These are phyloP conservation scores for Telmatherina bonti DNA, from an alignment of 2,797 vertebrate genomes.

Conservation along the genomic window DNA sequence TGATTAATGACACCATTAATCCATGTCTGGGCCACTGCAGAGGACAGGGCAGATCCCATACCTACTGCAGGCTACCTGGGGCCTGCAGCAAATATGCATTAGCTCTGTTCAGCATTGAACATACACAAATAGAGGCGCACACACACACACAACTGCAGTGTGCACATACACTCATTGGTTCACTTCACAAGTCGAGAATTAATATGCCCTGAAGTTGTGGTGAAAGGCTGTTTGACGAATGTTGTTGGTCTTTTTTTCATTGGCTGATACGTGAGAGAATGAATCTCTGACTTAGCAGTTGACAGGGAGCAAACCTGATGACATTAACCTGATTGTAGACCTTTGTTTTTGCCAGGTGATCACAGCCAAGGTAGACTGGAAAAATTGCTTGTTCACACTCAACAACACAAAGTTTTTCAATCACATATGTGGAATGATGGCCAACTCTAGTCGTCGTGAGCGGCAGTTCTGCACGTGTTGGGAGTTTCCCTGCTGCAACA, in stretches of 20 bases:
- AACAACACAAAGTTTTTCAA: constrained; percentile 29
- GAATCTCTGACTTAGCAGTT: constrained; percentile 45
- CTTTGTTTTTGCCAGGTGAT: constrained; percentile 4
- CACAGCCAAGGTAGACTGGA: constrained; percentile 40
- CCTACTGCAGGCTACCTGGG: constrained; percentile 44
- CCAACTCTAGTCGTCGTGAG: too few relatives aligned
- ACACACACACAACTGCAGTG: constrained; percentile 22
- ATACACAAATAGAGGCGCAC: constrained; percentile 9
- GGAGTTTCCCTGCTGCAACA: too few relatives aligned
- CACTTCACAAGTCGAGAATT: constrained; percentile 59
- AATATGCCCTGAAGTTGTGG: constrained; percentile 50
- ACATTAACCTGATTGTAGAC: background rate
- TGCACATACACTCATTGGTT: constrained; percentile 34
- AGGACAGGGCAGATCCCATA: constrained; percentile 64
- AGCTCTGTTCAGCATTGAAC: constrained; percentile 15
- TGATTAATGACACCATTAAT: constrained; percentile 83
- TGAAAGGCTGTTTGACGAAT: constrained; percentile 42
- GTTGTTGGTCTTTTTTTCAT: constrained; percentile 37
- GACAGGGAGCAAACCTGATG: constrained; percentile 30
- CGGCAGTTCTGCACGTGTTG: too few relatives aligned
- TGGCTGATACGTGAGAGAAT: constrained; percentile 9
- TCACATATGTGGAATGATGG: constrained; percentile 21
- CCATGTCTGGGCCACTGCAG: constrained; percentile 68
- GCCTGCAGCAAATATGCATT: constrained; percentile 39
- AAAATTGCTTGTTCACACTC: constrained; percentile 51